phyloP scores from a whole-genome alignment of 2,888 invertebrate genomes.

The Lordiphosa fenestrarum region DNA sequence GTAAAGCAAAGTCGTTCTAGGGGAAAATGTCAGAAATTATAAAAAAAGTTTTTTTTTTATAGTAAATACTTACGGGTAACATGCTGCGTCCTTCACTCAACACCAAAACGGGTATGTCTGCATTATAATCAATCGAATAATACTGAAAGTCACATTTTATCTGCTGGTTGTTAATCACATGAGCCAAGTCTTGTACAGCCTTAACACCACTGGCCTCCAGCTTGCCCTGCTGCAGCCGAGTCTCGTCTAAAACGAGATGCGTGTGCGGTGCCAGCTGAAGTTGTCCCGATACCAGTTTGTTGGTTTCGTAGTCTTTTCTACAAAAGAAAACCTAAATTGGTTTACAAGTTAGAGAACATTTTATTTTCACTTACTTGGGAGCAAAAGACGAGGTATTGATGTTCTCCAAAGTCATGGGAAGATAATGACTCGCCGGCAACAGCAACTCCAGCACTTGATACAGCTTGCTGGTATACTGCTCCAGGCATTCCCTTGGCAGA shows the following conservation, averaged over 20 bases:
- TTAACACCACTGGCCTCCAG: constrained; percentile 86
- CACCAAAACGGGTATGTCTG: constrained; percentile 89
- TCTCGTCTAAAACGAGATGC: constrained; percentile 93
- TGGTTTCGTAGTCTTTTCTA: constrained; percentile 93
- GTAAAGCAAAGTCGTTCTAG: constrained; percentile 86
- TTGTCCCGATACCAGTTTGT: constrained; percentile 89
- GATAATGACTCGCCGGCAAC: constrained; percentile 88
- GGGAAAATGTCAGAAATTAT: constrained; percentile 49
- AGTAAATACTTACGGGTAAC: constrained; percentile 84
- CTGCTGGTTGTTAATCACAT: constrained; percentile 88
- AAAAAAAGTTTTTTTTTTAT: background rate
- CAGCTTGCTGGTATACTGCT: constrained; percentile 84
- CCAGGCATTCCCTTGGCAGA: constrained; percentile 82
- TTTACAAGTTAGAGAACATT: background rate
- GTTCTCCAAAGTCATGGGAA: constrained; percentile 89
- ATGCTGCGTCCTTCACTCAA: constrained; percentile 93
- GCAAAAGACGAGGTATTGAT: constrained; percentile 88
- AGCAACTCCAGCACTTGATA: constrained; percentile 87
- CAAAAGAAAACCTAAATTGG: constrained; percentile 38
- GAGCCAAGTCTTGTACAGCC: constrained; percentile 87
- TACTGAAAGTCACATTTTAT: constrained; percentile 93
- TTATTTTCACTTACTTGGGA: constrained; percentile 84
- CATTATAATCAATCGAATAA: constrained; percentile 90
- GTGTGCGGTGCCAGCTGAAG: constrained; percentile 91
- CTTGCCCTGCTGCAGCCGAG: constrained; percentile 87